phyloP scores from a whole-genome alignment of 2,888 invertebrate genomes.

The Ophion ventricosus region DNA sequence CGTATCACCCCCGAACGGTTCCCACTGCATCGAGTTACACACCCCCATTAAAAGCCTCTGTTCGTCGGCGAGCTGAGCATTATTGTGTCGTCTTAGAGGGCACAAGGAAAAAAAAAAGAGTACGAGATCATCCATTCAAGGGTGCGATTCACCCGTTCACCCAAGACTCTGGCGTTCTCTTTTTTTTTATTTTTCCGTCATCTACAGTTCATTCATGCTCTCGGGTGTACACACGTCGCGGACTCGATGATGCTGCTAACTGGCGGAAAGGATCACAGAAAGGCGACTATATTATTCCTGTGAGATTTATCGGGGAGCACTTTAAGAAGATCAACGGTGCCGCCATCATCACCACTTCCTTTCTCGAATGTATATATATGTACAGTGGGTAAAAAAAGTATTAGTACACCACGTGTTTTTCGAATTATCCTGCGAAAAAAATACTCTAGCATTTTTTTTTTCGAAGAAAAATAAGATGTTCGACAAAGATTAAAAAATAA shows the following conservation, averaged over 20 bases:
- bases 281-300: conserved; percentile 49
- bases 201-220: conserved; percentile 59
- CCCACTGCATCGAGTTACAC: conserved; percentile 83
- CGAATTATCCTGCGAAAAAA: too few species aligned
- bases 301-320: conserved; percentile 41
- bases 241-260: conserved; percentile 1
- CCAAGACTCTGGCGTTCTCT: conserved; percentile 47
- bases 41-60: conserved; percentile 68
- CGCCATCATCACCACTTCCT: conserved; percentile 60
- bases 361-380: conserved; percentile 31
- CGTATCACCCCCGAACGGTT: conserved; percentile 77
- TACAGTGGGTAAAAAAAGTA: too few species aligned
- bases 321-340: conserved; percentile 60
- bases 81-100: conserved; percentile 71
- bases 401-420: too few species aligned
- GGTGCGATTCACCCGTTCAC: conserved; percentile 72
- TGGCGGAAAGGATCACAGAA: conserved; percentile 62
- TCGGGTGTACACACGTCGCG: conserved; percentile 31
- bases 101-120: conserved; percentile 67
- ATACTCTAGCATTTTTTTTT: too few species aligned
- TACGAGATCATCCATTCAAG: conserved; percentile 77
- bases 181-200: conserved; percentile 34
- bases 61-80: conserved; percentile 68
- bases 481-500: too few species aligned
- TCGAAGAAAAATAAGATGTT: too few species aligned